phyloP scores from a whole-genome alignment of 1,140 invertebrate genomes.

The Lepidurus apus region DNA sequence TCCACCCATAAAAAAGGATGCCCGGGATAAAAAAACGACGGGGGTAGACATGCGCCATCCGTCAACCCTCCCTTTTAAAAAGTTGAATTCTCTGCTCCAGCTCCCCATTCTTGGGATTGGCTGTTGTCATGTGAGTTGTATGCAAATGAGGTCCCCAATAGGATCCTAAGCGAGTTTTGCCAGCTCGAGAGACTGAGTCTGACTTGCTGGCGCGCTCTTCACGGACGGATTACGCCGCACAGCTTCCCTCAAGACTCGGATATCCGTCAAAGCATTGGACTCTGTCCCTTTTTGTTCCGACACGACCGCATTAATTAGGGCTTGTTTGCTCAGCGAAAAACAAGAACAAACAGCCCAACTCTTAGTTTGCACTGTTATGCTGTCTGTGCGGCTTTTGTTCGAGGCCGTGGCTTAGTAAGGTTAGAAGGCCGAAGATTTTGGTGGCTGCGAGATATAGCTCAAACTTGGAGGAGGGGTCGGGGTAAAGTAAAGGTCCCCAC shows the following conservation, averaged over 20 bases:
- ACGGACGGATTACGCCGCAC: neutral
- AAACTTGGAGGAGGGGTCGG: neutral
- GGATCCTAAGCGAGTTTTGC: neutral
- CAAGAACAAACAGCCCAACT: neutral
- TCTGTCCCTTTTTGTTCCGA: neutral
- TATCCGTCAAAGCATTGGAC: neutral
- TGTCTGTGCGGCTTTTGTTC: neutral
- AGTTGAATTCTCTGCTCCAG: neutral
- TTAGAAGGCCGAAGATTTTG: neutral
- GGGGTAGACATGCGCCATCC: neutral
- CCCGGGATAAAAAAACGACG: neutral
- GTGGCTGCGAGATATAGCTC: neutral
- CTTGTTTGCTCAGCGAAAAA: constrained; percentile 21
- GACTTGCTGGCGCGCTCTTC: neutral
- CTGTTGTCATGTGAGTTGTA: constrained; percentile 5
- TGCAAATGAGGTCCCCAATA: constrained; percentile 14
- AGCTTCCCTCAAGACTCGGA: neutral
- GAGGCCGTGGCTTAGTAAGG: neutral
- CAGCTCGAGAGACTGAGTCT: neutral
- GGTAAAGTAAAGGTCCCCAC: neutral
- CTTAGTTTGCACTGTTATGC: neutral
- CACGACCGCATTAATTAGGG: constrained; percentile 8
- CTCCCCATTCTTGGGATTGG: neutral
- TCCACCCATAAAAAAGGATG: neutral
- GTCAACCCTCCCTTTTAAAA: neutral